Evolutionary conservation across 1,140 invertebrate species (phyloP).

Genomic region (Muscidifurax raptorellus): DNA sequence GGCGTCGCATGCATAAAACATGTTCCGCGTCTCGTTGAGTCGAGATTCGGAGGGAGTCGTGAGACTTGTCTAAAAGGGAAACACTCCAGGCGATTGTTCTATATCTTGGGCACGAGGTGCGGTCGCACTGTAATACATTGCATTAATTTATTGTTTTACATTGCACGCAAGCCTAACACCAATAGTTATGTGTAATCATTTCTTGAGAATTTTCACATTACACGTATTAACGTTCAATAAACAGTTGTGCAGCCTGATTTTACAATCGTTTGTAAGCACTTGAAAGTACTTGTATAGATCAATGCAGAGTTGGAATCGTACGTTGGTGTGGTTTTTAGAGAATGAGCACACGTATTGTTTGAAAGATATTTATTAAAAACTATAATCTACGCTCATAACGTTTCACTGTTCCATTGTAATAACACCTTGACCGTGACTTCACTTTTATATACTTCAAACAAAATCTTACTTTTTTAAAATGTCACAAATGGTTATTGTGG

Average conservation of each 20-base stretch:
- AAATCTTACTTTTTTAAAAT: too few species aligned
- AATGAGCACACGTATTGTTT: not conserved
- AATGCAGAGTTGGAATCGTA: not conserved
- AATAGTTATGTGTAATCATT: not conserved
- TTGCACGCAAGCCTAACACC: not conserved
- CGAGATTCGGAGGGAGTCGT: not conserved
- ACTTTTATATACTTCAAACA: too few species aligned
- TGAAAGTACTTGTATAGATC: too few species aligned
- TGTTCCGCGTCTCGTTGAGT: not conserved
- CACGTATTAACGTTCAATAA: not conserved
- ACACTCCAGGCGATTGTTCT: slow-evolving; percentile 17
- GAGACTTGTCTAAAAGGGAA: not conserved
- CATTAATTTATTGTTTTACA: slow-evolving; percentile 15
- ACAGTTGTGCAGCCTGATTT: not conserved
- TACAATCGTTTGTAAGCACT: not conserved
- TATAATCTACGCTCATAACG: not conserved
- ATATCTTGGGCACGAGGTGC: not conserved
- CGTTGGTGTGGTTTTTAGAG: not conserved
- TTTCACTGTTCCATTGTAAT: not conserved
- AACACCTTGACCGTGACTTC: too few species aligned
- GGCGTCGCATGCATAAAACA: not conserved
- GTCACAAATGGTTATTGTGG: too few species aligned
- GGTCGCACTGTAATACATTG: not conserved
- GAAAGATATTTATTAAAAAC: not conserved
- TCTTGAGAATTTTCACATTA: not conserved